Evolutionary conservation across 2,797 vertebrate genomes (phyloP).

Genomic region (Eutrigla gurnardus): DNA sequence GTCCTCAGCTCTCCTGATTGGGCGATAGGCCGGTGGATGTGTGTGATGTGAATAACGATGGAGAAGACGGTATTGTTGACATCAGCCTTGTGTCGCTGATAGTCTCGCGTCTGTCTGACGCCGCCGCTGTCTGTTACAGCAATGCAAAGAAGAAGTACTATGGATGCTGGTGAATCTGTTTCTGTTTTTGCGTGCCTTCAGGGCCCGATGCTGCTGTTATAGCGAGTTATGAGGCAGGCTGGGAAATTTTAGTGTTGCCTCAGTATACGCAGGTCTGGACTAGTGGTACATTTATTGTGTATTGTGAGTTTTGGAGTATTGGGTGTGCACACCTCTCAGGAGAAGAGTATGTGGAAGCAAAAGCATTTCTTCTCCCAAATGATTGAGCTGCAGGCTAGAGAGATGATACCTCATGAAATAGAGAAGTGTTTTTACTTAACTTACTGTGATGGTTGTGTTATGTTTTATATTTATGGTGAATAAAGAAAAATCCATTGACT

Average conservation of each 20-base stretch:
- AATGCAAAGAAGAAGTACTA: slow-evolving; percentile 10
- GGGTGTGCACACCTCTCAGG: too few species aligned
- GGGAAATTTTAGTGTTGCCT: not conserved
- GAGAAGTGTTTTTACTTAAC: not conserved
- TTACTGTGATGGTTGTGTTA: too few species aligned
- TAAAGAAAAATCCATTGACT: too few species aligned
- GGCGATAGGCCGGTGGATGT: slow-evolving; percentile 39
- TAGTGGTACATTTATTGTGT: not conserved
- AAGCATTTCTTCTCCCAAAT: too few species aligned
- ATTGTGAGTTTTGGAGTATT: not conserved
- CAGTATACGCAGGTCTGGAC: not conserved
- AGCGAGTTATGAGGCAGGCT: too few species aligned
- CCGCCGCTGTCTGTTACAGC: not conserved
- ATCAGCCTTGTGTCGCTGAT: slow-evolving; percentile 21
- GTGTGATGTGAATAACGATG: slow-evolving; percentile 58
- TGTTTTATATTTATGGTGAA: too few species aligned
- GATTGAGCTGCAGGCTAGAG: too few species aligned
- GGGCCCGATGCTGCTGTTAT: not conserved
- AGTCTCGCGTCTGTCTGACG: slow-evolving; percentile 16
- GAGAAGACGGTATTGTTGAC: slow-evolving; percentile 39
- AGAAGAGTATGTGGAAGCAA: too few species aligned
- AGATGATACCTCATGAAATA: too few species aligned
- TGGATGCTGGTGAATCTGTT: slow-evolving; percentile 21
- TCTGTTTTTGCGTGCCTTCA: slow-evolving; percentile 6
- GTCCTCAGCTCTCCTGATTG: slow-evolving; percentile 57